phyloP scores from a whole-genome alignment of 2,888 invertebrate species.

The Ennomos quercinarius region DNA sequence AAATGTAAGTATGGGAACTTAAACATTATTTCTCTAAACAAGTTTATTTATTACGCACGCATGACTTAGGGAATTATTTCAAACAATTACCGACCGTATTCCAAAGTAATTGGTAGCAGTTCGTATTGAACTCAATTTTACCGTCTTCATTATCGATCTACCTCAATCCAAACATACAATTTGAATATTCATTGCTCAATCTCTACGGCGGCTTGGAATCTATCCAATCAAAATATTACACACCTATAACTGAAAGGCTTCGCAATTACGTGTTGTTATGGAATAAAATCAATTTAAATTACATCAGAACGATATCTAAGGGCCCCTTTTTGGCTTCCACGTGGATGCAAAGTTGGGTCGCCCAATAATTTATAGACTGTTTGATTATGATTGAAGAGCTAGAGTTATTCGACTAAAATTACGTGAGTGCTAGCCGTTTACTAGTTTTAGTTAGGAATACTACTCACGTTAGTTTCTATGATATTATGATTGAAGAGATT shows the following conservation, averaged over 20 bases:
- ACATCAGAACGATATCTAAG: not conserved
- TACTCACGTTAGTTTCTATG: too few species aligned
- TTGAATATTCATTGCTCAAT: constrained; percentile 43
- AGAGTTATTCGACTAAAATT: too few species aligned
- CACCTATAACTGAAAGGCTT: constrained; percentile 12
- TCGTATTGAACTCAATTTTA: constrained; percentile 12
- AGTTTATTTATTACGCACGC: too few species aligned
- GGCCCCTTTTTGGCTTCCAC: too few species aligned
- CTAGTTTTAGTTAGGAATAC: too few species aligned
- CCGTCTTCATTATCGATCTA: constrained; percentile 31
- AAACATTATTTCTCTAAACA: too few species aligned
- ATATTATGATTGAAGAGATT: too few species aligned
- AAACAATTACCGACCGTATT: not conserved
- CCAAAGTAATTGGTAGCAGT: constrained; percentile 6
- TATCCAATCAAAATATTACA: constrained; percentile 32
- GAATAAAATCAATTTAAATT: constrained; percentile 15
- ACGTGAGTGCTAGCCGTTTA: too few species aligned
- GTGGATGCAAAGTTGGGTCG: too few species aligned
- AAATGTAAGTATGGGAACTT: too few species aligned
- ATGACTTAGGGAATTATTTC: not conserved
- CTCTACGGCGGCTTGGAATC: constrained; percentile 31
- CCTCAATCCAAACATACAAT: constrained; percentile 38
- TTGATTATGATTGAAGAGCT: too few species aligned
- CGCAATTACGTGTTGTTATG: constrained; percentile 16
- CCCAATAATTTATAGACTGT: too few species aligned